A percentile compares a stretch with the other conserved stretches of the same genome.
Evolutionary conservation across 2,113 vertebrate species (phyloP).

Genomic region (Hydrolagus affinis): DNA sequence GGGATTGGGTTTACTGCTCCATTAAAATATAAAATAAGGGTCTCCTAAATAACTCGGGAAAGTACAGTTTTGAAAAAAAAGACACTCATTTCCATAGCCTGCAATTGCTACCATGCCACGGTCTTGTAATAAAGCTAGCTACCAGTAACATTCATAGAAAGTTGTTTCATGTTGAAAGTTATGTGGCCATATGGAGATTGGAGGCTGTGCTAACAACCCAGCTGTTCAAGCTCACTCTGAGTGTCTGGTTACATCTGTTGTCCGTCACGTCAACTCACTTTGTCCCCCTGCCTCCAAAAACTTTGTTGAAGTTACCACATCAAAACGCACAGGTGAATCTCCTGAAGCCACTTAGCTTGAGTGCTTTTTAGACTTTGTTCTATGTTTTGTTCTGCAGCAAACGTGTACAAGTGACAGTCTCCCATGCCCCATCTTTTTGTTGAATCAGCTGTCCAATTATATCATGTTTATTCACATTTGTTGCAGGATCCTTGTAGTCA

Average conservation of each 20-base stretch:
- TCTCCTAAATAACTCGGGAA: background rate
- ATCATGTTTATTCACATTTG: constrained; percentile 17
- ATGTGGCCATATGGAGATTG: background rate
- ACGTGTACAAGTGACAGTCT: background rate
- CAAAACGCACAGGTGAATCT: constrained; percentile 30
- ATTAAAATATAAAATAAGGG: background rate
- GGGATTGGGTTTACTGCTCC: background rate
- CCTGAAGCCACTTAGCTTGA: constrained; percentile 22
- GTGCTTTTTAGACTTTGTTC: background rate
- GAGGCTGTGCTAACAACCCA: background rate
- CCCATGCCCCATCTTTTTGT: background rate
- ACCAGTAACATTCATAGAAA: background rate
- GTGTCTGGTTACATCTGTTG: constrained; percentile 1
- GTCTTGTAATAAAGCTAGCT: background rate
- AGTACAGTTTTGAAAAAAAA: background rate
- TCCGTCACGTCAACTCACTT: background rate
- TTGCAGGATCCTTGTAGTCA: background rate
- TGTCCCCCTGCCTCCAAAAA: background rate
- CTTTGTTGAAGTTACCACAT: constrained; percentile 25
- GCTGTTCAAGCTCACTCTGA: background rate
- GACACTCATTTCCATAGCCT: background rate
- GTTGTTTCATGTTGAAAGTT: background rate
- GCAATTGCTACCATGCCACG: background rate
- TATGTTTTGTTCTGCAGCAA: background rate
- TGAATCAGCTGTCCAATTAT: background rate